Evolutionary conservation across 2,113 vertebrate genomes (phyloP), one percentile per base, ranked within the genome.

Genomic region (Lonchura striata): DNA sequence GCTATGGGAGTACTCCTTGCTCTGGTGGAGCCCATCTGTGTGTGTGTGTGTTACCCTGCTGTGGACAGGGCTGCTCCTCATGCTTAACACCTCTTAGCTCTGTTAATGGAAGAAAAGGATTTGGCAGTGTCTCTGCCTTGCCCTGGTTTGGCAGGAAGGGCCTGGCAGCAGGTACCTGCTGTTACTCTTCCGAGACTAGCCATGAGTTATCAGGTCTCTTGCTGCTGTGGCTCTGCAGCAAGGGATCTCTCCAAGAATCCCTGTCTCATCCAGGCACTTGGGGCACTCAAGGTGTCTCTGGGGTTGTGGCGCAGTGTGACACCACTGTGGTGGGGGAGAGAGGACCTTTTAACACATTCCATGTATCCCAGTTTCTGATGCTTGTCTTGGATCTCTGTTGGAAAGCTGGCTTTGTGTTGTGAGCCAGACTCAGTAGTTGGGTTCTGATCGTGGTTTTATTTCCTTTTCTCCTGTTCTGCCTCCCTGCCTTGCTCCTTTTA

Each of bases 191-290:
- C 0, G 0, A 7, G 13, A 14, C 46, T 75, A 53, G 27, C 31
- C 2, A 0, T 12, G n/a, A 76, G 44, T 63, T 13, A 3, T 64
- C 7, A 1, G 7, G 3, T 37, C 24, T 90, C 19, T 35, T 47
- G 23, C 53, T 78, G 30, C 35, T 65, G 13, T 46, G 39, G 13
- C 50, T 64, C 14, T 7, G 49, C 39, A 37, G n/a, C 4, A 3
- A 22, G 33, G 56, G 35, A 5, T 8, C 12, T 50, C 16, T 69
- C 8, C n/a, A 11, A 14, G 8, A 4, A 31, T 23, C 31, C 35
- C 7, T 0, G 0, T 54, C 17, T 46, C 9, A 16, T 28, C 49
- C 27, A 7, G 41, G 59, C 2, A 5, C 0, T 0, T 28, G 11
- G 14, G 16, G 19, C 5, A 4, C 27, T 54, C 9, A 28, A 10